phyloP scores from a whole-genome alignment of 2,888 invertebrate genomes.

The Graphium colonna region DNA sequence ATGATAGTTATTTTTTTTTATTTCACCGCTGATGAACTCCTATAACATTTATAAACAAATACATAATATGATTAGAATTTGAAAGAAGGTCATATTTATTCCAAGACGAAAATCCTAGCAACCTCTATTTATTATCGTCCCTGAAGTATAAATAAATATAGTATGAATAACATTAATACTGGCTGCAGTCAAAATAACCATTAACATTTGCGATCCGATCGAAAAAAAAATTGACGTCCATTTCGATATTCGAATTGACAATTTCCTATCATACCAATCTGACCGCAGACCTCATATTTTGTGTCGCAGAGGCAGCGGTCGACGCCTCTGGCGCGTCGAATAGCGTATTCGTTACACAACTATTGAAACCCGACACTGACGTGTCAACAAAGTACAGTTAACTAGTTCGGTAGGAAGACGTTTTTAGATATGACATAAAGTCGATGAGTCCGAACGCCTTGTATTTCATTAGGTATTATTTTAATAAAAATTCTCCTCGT shows the following conservation, averaged over 20 bases:
- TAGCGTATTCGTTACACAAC: conserved; percentile 20
- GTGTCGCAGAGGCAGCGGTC: conserved; percentile 15
- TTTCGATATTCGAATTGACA: conserved; percentile 18
- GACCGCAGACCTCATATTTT: conserved; percentile 19
- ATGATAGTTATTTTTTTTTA: too few relatives aligned
- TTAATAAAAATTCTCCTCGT: too few relatives aligned
- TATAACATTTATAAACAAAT: too few relatives aligned
- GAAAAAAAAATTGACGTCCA: conserved; percentile 4
- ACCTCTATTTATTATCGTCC: too few relatives aligned
- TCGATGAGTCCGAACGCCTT: not conserved
- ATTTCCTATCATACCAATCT: conserved; percentile 17
- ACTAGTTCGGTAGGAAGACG: conserved; percentile 19
- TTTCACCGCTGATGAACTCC: too few relatives aligned
- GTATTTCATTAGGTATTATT: not conserved
- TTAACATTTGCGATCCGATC: not conserved
- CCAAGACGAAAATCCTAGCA: too few relatives aligned
- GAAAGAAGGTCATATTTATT: too few relatives aligned
- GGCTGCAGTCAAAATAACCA: not conserved
- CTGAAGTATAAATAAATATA: too few relatives aligned
- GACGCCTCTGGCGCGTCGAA: conserved; percentile 23
- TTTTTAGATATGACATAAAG: conserved; percentile 9
- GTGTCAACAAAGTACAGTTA: conserved; percentile 22
- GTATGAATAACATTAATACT: too few relatives aligned
- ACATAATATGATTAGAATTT: too few relatives aligned
- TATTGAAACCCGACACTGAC: conserved; percentile 18